A percentile compares a stretch with the other conserved stretches of the same genome.
Evolutionary conservation across 2,797 vertebrate species (phyloP).

Genomic region (Paguma larvata): DNA sequence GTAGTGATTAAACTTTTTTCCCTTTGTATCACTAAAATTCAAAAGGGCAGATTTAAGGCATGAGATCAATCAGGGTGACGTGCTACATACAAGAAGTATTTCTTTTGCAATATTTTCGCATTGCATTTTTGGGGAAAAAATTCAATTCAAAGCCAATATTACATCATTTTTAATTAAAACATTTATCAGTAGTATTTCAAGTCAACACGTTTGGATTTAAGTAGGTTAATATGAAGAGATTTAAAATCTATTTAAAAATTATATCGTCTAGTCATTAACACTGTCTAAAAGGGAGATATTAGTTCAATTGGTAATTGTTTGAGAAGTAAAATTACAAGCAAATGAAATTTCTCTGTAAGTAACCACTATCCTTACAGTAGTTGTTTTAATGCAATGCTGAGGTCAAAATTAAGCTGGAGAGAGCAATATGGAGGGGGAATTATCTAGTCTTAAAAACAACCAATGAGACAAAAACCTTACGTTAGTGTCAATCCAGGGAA

Average conservation of each 20-base stretch:
- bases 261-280: constrained; percentile 40
- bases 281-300: constrained; percentile 47
- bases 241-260: constrained; percentile 73
- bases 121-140: constrained; percentile 57
- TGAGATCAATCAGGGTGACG: constrained; percentile 82
- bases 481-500: constrained; percentile 29
- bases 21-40: constrained; percentile 82
- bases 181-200: constrained; percentile 82
- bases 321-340: constrained; percentile 68
- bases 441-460: neutral
- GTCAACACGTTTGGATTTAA: constrained; percentile 77
- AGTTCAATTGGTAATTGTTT: constrained; percentile 61
- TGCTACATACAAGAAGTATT: constrained; percentile 81
- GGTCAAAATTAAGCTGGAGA: neutral
- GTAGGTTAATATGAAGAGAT: constrained; percentile 61
- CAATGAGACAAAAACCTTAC: neutral
- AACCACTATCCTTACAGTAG: neutral
- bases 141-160: constrained; percentile 83
- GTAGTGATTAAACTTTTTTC: constrained; percentile 58
- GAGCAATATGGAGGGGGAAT: neutral
- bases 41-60: constrained; percentile 79
- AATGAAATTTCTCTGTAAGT: neutral
- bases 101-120: constrained; percentile 80
- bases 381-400: neutral
- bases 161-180: constrained; percentile 85